phyloP scores from a whole-genome alignment of 2,888 invertebrate genomes.

The Sepiola atlantica region DNA sequence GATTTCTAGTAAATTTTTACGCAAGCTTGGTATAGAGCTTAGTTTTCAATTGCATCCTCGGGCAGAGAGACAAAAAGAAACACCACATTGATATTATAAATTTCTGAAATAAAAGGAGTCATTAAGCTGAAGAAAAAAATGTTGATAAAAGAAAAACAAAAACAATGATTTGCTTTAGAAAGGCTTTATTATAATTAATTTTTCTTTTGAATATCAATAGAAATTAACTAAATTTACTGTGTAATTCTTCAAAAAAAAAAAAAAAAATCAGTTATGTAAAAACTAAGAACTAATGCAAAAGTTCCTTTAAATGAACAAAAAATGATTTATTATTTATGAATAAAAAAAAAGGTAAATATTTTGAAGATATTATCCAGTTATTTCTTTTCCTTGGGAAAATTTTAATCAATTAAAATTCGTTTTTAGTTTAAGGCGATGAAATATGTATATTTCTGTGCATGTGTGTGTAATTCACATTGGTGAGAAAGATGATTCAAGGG shows the following conservation, averaged over 20 bases:
- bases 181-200: not conserved
- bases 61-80: no score
- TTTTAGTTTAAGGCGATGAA: not conserved
- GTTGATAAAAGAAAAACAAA: not conserved
- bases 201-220: not conserved
- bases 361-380: not conserved
- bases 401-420: not conserved
- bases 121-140: no score
- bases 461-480: not conserved
- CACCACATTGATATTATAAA: no score
- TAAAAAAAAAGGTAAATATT: not conserved
- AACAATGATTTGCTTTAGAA: not conserved
- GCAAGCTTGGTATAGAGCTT: no score
- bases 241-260: not conserved
- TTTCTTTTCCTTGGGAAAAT: not conserved
- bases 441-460: not conserved
- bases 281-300: conserved; percentile 6
- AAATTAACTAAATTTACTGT: conserved; percentile 9
- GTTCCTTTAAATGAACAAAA: not conserved
- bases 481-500: not conserved
- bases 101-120: no score
- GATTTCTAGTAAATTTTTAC: no score
- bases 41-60: no score
- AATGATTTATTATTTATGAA: not conserved
- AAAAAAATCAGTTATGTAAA: not conserved